Base-by-base conservation (phyloP, 1,140 invertebrate species). In the Papilio machaon region DNA sequence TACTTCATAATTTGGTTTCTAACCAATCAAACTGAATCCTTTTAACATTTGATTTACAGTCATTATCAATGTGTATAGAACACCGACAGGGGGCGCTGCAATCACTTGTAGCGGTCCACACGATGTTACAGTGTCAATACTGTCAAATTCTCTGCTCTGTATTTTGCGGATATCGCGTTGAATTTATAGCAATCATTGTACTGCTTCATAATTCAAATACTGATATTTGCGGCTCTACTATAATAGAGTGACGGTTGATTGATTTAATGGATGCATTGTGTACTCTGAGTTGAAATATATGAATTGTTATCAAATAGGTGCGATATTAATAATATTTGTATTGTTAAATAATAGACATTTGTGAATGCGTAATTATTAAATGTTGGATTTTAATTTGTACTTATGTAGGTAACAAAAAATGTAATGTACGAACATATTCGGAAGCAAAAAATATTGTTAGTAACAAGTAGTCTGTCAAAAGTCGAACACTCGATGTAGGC, bases 401-500 rank as follows among this genome's bases (percentile, higher is more conserved):
- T 43, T 43, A 43, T 43, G 4, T 43, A 6, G 38, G 38, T 43
- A 30, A 30, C 23, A 30, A 30, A 30, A 30, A 1, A 30, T 30
- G 23, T 30, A 1, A 30, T 30, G 23, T 30, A 30, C 23, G 23
- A 30, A 30, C 23, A 2, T 30, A 30, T 30, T 30, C 23, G 23
- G 46, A 38, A 73, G 70, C 70, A 38, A 73, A 38, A 49, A 75
- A 1, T 30, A 64, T 30, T 23, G 60, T 30, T 6, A 4, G 60
- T 58, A 58, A 64, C 23, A 10, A 64, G 60, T 23, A 30, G 17
- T 13, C 23, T 30, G 9, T n/a, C 7, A 60, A 10, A 60, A n/a
- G 54, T 79, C 35, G 17, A n/a, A 64, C 77, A 79, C 78, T 79
- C 19, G 43, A 70, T 67, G 38, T 70, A 8, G 17, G n/a, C 47